phyloP scores from a whole-genome alignment of 2,113 vertebrate species.

The Tiliqua scincoides region DNA sequence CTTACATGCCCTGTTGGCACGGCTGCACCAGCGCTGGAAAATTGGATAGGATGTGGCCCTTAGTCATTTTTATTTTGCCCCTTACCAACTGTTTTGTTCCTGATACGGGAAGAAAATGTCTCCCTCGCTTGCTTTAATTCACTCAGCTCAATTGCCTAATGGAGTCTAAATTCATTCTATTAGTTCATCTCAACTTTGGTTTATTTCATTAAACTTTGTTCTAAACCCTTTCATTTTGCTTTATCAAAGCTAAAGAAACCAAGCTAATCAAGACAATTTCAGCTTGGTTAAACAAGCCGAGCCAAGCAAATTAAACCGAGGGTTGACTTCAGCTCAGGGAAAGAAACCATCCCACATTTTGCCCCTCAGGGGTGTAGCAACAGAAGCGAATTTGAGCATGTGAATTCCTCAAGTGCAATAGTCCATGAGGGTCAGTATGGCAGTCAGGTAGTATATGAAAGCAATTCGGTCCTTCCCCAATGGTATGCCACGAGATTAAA shows the following conservation, averaged over 20 bases:
- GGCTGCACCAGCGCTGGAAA: too few relatives aligned
- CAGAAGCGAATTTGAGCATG: neutral
- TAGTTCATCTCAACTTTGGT: slow-evolving; percentile 30
- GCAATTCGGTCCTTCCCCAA: neutral
- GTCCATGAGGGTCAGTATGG: neutral
- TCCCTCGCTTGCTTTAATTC: slow-evolving; percentile 15
- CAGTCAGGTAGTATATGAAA: neutral
- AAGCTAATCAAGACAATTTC: slow-evolving; percentile 30
- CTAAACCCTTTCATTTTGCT: slow-evolving; percentile 28
- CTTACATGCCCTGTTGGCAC: too few relatives aligned
- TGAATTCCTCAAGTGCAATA: neutral
- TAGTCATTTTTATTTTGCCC: neutral
- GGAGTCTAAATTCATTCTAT: slow-evolving; percentile 26
- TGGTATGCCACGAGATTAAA: too few relatives aligned
- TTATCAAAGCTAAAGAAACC: slow-evolving; percentile 19
- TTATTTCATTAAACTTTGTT: slow-evolving; percentile 36
- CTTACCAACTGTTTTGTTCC: neutral
- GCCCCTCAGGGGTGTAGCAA: rapidly evolving
- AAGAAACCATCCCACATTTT: neutral
- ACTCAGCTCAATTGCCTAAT: slow-evolving; percentile 29
- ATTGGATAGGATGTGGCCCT: neutral
- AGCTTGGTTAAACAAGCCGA: neutral
- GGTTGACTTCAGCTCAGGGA: neutral
- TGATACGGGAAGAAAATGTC: neutral
- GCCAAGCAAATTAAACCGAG: neutral